These are phyloP conservation scores for Labeo rohita DNA, from an alignment of 2,113 vertebrate species.

Conservation along the genomic window DNA sequence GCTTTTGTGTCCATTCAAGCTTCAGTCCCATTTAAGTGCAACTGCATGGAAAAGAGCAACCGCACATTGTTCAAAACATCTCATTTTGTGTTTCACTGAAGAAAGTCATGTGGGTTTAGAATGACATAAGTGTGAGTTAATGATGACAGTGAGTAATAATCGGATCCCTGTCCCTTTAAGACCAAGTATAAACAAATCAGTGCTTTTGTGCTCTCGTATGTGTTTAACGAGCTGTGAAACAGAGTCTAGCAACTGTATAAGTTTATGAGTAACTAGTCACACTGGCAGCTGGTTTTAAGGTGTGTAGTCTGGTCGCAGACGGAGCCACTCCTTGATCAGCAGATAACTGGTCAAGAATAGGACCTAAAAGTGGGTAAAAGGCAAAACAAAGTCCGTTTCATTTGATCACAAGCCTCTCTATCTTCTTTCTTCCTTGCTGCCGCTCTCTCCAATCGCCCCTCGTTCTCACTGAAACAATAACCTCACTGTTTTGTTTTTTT, in stretches of 20 bases:
- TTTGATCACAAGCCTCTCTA: constrained; percentile 28
- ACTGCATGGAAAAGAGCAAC: not conserved
- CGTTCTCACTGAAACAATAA: constrained; percentile 11
- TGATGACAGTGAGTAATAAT: not conserved
- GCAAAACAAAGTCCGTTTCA: constrained; percentile 19
- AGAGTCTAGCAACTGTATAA: not conserved
- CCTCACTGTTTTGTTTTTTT: not conserved
- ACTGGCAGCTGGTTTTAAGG: not conserved
- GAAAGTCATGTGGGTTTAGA: not conserved
- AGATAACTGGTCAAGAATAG: not conserved
- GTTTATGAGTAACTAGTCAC: not conserved
- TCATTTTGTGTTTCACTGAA: not conserved
- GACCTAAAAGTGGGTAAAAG: not conserved
- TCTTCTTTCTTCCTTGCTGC: constrained; percentile 15
- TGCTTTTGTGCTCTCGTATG: not conserved
- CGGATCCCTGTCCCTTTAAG: not conserved
- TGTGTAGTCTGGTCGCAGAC: not conserved
- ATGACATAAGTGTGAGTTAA: not conserved
- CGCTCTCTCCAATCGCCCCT: constrained; percentile 10
- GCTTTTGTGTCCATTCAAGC: not conserved
- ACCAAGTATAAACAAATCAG: not conserved
- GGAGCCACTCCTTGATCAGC: constrained; percentile 15
- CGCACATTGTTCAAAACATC: not conserved
- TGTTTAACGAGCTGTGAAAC: constrained; percentile 1
- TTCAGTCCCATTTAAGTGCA: not conserved